These are phyloP conservation scores for Stomorhina lunata DNA, from an alignment of 2,888 invertebrate species.

Conservation along the genomic window DNA sequence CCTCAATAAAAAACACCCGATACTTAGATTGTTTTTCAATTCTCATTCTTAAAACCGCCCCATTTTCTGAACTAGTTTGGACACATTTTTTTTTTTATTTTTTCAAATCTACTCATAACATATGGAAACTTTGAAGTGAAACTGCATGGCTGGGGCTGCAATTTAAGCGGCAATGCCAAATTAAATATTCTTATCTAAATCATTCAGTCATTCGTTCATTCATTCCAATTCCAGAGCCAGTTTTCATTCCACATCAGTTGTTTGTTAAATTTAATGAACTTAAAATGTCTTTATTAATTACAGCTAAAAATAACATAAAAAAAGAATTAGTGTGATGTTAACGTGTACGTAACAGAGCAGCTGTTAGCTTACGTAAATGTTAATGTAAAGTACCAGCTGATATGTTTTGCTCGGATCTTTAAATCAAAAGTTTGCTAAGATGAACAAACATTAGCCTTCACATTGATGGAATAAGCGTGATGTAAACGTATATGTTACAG, in stretches of 20 bases:
- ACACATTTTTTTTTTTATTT: not conserved
- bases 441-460: no score
- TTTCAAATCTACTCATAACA: not conserved
- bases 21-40: slow-evolving; percentile 23
- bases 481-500: no score
- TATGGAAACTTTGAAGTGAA: slow-evolving; percentile 38
- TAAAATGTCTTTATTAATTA: slow-evolving; percentile 66
- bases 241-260: slow-evolving; percentile 63
- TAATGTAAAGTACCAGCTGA: no score
- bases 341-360: no score
- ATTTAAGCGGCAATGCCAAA: slow-evolving; percentile 52
- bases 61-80: slow-evolving; percentile 45
- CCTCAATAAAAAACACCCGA: no score
- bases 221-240: slow-evolving; percentile 8
- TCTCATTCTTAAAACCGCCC: slow-evolving; percentile 20
- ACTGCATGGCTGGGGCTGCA: no score
- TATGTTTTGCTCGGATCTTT: no score
- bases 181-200: slow-evolving; percentile 63
- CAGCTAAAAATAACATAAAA: slow-evolving; percentile 53
- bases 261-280: slow-evolving; percentile 66
- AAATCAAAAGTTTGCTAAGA: no score
- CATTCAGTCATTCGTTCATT: slow-evolving; percentile 14
- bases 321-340: slow-evolving; percentile 42
- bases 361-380: no score
- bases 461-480: no score